Evolutionary conservation across 1,140 invertebrate genomes (phyloP).

Genomic region (Reticulitermes speratus): DNA sequence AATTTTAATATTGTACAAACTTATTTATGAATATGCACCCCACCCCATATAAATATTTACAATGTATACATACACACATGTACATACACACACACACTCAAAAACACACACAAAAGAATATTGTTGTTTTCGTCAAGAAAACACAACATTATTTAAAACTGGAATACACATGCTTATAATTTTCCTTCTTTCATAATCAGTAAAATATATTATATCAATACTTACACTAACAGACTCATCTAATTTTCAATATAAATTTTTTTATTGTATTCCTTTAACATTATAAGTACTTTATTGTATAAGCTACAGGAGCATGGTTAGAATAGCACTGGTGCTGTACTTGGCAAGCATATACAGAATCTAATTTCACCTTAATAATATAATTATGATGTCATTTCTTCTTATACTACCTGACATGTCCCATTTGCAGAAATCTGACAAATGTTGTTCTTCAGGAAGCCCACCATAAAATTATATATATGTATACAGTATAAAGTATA

Average conservation of each 20-base stretch:
- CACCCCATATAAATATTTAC: conserved; percentile 14
- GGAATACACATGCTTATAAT: not conserved
- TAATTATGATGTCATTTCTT: too few relatives aligned
- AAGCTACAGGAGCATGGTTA: not conserved
- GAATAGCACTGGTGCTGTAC: not conserved
- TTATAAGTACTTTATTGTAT: conserved; percentile 18
- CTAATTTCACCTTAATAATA: too few relatives aligned
- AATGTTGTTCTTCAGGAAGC: too few relatives aligned
- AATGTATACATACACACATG: not conserved
- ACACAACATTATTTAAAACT: conserved; percentile 13
- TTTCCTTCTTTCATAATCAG: not conserved
- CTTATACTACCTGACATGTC: too few relatives aligned
- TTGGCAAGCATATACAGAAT: not conserved
- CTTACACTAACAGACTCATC: not conserved
- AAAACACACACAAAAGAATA: not conserved
- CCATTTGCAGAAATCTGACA: too few relatives aligned
- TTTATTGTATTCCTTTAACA: not conserved
- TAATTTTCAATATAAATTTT: conserved; percentile 12
- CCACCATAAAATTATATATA: too few relatives aligned
- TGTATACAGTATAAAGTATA: too few relatives aligned
- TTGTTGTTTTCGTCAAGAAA: not conserved
- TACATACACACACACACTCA: not conserved
- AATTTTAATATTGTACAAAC: not conserved
- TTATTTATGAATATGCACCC: not conserved
- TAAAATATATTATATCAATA: conserved; percentile 13